phyloP scores from a whole-genome alignment of 2,113 vertebrate species.

The Uria aalge region DNA sequence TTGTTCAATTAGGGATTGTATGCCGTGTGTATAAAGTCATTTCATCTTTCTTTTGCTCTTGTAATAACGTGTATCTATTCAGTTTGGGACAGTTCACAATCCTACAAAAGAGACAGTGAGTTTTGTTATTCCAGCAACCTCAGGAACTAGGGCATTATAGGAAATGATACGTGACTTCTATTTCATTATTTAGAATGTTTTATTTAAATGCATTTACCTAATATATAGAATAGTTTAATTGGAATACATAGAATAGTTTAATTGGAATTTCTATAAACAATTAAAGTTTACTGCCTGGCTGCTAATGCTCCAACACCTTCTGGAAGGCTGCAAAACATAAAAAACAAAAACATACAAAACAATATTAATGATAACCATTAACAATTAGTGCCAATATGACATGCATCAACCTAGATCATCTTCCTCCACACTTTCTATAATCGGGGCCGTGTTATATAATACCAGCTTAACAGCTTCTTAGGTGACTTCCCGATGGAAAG shows the following conservation, averaged over 20 bases:
- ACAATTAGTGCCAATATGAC: background rate
- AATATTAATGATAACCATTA: background rate
- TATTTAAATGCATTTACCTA: background rate
- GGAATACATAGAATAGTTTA: background rate
- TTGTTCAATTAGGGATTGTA: background rate
- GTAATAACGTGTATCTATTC: background rate
- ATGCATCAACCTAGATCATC: background rate
- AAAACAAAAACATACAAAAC: background rate
- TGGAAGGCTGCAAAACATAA: background rate
- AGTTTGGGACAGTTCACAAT: background rate
- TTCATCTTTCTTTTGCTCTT: background rate
- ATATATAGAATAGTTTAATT: background rate
- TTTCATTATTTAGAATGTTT: background rate
- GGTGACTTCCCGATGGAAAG: conserved; percentile 62
- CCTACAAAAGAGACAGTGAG: background rate
- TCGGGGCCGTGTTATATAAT: conserved; percentile 38
- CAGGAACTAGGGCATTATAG: background rate
- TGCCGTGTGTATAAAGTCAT: background rate
- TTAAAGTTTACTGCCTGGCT: background rate
- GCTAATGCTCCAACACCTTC: background rate
- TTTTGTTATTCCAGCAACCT: background rate
- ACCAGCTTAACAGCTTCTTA: conserved; percentile 58
- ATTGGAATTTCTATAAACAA: background rate
- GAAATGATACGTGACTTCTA: background rate
- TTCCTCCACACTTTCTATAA: conserved; percentile 55